Base-by-base conservation (phyloP, 2,888 invertebrate genomes). In the Dynastes maya region DNA sequence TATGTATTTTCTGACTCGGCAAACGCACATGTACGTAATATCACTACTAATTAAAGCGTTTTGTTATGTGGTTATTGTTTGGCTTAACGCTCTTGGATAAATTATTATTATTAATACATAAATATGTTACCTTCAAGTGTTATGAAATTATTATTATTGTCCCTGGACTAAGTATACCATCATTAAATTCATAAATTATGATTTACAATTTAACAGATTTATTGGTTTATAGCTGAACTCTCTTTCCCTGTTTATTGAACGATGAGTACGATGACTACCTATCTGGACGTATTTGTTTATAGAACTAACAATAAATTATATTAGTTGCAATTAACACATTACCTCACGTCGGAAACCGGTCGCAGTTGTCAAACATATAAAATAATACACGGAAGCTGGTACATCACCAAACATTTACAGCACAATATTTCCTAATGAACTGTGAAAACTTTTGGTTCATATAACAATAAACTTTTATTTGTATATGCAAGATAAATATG, bases 241-340 rank as follows among this genome's bases (percentile, higher is more conserved):
- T 65, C 27, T 61, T 58, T 58, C 16, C 55, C 58, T 16, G 58
- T 70, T 77, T 63, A 64, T 51, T 77, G 68, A 77, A 77, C 77
- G 22, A 74, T 61, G 70, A 61, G 68, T 68, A 77, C 77, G 22
- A 74, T 61, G 70, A 61, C 65, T 29, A 65, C 74, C 70, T 55
- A 63, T 67, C 16, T 45, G 22, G 16, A 65, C 45, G 40, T 49
- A 68, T 78, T 78, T 78, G 76, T 76, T 64, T 76, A 67, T 79
- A 78, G 55, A 68, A 67, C 79, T 61, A 63, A 61, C 71, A 76
- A 79, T 79, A 79, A 79, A 79, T 79, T 79, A 79, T 79, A 79
- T 79, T 79, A 76, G 79, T 79, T 79, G 79, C 64, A 79, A 79
- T 79, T 79, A 79, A 53, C 79, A 79, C 79, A 45, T 78, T 45